Conservation (phyloP, 2,888 invertebrate genomes). For the Chromoteleia sp. region DNA sequence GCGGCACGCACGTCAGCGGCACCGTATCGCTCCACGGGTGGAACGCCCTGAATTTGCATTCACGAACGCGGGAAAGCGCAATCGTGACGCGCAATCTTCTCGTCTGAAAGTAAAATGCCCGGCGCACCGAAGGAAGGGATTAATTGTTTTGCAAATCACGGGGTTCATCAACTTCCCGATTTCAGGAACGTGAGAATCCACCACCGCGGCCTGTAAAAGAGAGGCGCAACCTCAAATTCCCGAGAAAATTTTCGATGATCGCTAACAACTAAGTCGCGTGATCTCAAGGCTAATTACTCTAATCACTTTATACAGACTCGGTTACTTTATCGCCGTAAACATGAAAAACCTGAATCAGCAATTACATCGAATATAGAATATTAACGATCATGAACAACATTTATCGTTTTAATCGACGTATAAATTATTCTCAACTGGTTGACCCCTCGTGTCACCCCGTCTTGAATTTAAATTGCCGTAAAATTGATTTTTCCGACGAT, state of each 20-base stretch:
- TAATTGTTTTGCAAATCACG: slow-evolving; percentile 58
- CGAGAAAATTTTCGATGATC: no score
- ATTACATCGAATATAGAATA: slow-evolving; percentile 38
- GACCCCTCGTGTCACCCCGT: slow-evolving; percentile 19
- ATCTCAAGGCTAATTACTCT: no score
- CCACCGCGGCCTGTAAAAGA: not conserved
- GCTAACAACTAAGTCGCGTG: no score
- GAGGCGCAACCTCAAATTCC: not conserved
- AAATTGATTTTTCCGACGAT: slow-evolving; percentile 39
- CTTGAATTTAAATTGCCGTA: slow-evolving; percentile 28
- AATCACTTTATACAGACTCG: not conserved
- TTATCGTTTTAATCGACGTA: slow-evolving; percentile 34
- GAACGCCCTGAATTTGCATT: slow-evolving; percentile 64
- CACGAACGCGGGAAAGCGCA: slow-evolving; percentile 51
- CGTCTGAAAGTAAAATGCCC: slow-evolving; percentile 44
- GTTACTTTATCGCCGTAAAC: slow-evolving; percentile 1
- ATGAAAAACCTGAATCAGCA: not conserved
- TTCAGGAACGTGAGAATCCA: slow-evolving; percentile 34
- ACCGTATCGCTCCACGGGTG: slow-evolving; percentile 39
- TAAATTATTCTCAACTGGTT: slow-evolving; percentile 23
- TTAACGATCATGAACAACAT: slow-evolving; percentile 7
- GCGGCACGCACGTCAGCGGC: slow-evolving; percentile 47
- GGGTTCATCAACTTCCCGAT: slow-evolving; percentile 50
- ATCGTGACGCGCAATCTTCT: slow-evolving; percentile 57
- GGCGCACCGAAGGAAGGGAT: slow-evolving; percentile 18